phyloP scores from a whole-genome alignment of 1,140 invertebrate genomes.

The Drosophila navojoa region DNA sequence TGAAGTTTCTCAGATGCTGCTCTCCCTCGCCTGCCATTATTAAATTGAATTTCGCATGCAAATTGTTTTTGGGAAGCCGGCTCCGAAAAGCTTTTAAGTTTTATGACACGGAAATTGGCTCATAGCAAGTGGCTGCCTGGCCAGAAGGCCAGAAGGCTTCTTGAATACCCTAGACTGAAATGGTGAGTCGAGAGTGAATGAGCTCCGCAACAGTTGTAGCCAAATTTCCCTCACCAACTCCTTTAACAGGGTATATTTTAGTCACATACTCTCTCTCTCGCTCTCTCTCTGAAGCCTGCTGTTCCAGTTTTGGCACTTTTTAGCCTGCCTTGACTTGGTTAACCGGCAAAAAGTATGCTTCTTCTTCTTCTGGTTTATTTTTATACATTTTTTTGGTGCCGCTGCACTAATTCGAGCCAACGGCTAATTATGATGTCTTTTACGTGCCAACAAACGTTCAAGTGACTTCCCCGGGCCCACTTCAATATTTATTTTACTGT shows the following conservation, averaged over 20 bases:
- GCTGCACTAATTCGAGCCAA: conserved; percentile 61
- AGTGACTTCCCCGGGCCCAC: conserved; percentile 67
- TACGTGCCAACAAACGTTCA: conserved; percentile 79
- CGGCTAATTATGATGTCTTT: conserved; percentile 82
- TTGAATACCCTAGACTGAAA: conserved; percentile 11
- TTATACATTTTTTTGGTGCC: conserved; percentile 7
- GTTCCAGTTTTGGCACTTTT: conserved; percentile 50
- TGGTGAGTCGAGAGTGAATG: background rate
- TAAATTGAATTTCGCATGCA: conserved; percentile 79
- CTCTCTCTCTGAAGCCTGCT: background rate
- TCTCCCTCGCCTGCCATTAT: conserved; percentile 65
- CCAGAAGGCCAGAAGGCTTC: conserved; percentile 31
- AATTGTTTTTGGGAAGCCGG: conserved; percentile 66
- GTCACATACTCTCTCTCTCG: background rate
- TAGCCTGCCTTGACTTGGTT: conserved; percentile 38
- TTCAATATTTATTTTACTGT: conserved; percentile 80
- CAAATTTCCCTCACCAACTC: no score
- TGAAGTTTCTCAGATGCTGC: conserved; percentile 18
- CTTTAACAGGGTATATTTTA: background rate
- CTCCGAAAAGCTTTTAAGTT: conserved; percentile 78
- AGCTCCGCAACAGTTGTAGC: no score
- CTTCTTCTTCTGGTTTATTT: background rate
- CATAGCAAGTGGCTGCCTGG: conserved; percentile 55
- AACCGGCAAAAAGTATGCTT: conserved; percentile 34
- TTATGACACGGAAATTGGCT: conserved; percentile 82